Conservation (phyloP, 2,797 vertebrate genomes). For the Sus cebifrons region DNA sequence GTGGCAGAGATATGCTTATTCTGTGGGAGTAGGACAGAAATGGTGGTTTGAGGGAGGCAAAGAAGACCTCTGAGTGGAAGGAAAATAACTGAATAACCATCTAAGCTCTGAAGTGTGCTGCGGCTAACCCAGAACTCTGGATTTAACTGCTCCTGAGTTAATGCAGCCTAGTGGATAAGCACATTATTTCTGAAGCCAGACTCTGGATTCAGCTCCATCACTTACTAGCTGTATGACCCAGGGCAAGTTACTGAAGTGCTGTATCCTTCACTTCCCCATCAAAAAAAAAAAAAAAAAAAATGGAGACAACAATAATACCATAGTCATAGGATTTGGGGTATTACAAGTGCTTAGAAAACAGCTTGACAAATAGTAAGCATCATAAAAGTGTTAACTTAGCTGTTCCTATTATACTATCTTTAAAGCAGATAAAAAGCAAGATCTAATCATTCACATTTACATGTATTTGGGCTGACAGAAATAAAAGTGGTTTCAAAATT, state of each 20-base stretch:
- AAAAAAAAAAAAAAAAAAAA: slow-evolving; percentile 2
- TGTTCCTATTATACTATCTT: slow-evolving; percentile 45
- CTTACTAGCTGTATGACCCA: background rate
- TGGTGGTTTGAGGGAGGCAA: background rate
- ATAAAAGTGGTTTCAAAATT: slow-evolving; percentile 67
- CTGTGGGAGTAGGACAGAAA: background rate
- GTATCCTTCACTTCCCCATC: background rate
- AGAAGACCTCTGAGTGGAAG: background rate
- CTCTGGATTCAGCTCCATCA: background rate
- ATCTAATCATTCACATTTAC: slow-evolving; percentile 19
- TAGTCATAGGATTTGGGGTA: background rate
- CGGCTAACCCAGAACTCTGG: background rate
- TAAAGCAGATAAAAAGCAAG: slow-evolving; percentile 47
- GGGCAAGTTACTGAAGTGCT: background rate
- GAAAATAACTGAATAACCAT: background rate
- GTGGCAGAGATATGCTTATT: background rate
- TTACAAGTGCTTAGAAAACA: slow-evolving; percentile 7
- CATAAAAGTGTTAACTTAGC: background rate
- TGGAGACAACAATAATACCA: background rate
- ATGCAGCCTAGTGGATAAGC: background rate
- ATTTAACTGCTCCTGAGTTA: background rate
- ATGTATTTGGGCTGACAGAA: slow-evolving; percentile 49
- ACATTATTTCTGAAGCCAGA: background rate
- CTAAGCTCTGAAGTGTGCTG: background rate
- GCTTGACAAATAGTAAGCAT: background rate